These are phyloP conservation scores for Staurois parvus DNA, from an alignment of 2,797 vertebrate genomes.

Conservation along the genomic window DNA sequence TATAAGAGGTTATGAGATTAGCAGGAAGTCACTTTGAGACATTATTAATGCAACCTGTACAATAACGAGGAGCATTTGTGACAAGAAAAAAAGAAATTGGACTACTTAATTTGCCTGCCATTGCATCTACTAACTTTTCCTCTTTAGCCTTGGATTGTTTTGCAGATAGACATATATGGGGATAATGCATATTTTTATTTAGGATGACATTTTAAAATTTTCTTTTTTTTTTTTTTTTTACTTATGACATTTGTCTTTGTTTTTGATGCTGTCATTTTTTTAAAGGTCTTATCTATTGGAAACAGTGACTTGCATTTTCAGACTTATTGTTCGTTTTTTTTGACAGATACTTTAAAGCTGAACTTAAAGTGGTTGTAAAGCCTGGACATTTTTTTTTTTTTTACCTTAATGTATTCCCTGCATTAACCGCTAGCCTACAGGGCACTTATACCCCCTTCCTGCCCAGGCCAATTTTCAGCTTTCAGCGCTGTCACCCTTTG, in stretches of 20 bases:
- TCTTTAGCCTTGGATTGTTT: conserved; percentile 12
- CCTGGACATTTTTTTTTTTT: too few relatives aligned
- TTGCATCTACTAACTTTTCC: conserved; percentile 29
- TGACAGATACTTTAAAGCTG: not conserved
- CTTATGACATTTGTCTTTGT: conserved; percentile 49
- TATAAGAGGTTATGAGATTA: conserved; percentile 59
- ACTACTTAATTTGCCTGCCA: conserved; percentile 47
- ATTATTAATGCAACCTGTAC: conserved; percentile 59
- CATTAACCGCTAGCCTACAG: too few relatives aligned
- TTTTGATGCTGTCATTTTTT: conserved; percentile 70
- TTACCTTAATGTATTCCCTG: too few relatives aligned
- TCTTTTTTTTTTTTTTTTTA: conserved; percentile 32
- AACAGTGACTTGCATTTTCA: conserved; percentile 70
- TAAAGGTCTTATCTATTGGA: conserved; percentile 67
- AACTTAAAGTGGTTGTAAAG: too few relatives aligned
- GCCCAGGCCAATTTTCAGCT: too few relatives aligned
- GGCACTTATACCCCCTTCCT: too few relatives aligned
- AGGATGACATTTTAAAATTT: conserved; percentile 35
- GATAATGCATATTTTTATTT: conserved; percentile 17
- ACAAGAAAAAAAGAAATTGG: conserved; percentile 25
- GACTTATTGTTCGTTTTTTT: not conserved
- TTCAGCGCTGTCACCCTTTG: too few relatives aligned
- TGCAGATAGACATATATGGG: not conserved
- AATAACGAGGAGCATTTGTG: conserved; percentile 54
- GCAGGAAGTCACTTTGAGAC: conserved; percentile 61